phyloP scores from a whole-genome alignment of 1,140 invertebrate genomes.

The Drosophila simulans region DNA sequence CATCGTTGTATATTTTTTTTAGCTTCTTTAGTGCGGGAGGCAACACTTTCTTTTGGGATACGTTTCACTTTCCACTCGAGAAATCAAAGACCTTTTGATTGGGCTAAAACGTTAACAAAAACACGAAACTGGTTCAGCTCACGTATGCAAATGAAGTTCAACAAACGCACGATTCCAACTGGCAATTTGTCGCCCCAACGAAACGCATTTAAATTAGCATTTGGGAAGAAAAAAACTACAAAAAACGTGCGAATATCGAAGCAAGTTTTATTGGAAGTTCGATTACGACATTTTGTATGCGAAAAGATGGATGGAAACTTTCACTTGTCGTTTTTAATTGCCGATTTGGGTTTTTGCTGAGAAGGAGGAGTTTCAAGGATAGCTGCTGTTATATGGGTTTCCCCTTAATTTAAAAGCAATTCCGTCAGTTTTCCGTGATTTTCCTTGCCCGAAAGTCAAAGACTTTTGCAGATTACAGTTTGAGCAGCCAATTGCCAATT shows the following conservation, averaged over 20 bases:
- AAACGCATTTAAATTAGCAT: constrained; percentile 74
- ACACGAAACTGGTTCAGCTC: constrained; percentile 61
- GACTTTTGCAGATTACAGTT: constrained; percentile 25
- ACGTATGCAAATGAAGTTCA: constrained; percentile 71
- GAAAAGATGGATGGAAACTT: constrained; percentile 58
- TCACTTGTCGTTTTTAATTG: constrained; percentile 72
- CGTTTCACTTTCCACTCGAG: constrained; percentile 67
- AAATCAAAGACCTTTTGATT: constrained; percentile 34
- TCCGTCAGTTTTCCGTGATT: constrained; percentile 23
- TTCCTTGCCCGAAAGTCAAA: neutral
- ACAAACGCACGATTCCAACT: constrained; percentile 68
- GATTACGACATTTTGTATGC: constrained; percentile 59
- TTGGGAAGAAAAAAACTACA: constrained; percentile 10
- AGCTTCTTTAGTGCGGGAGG: constrained; percentile 12
- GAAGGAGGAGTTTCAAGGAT: constrained; percentile 37
- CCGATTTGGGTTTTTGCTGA: constrained; percentile 21
- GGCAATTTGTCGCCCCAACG: constrained; percentile 69
- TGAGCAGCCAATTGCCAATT: constrained; percentile 36
- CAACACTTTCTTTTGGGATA: constrained; percentile 64
- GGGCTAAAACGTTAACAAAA: constrained; percentile 10
- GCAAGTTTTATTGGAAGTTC: constrained; percentile 53
- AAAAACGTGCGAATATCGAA: constrained; percentile 70
- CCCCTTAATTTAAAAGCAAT: constrained; percentile 49
- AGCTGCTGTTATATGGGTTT: constrained; percentile 18
- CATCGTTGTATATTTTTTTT: constrained; percentile 3